Percentiles rank a stretch among this genome's conserved stretches.
These are phyloP conservation scores for Polyergus mexicanus DNA, from an alignment of 1,140 invertebrate genomes.

Conservation along the genomic window DNA sequence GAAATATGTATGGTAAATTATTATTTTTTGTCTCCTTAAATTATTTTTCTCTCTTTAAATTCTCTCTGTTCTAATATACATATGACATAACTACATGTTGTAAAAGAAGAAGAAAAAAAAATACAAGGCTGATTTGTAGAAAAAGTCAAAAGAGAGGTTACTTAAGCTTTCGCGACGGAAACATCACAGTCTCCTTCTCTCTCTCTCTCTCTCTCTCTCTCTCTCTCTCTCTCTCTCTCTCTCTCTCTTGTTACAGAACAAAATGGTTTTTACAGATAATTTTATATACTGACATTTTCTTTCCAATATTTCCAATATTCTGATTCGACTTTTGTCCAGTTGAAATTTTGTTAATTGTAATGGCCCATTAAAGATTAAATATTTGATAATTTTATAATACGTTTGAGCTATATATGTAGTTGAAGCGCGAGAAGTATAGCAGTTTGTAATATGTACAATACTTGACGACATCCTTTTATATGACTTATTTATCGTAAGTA, in stretches of 20 bases:
- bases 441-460: neutral
- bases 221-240: neutral
- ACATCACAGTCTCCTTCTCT: neutral
- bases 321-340: neutral
- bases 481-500: neutral
- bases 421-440: neutral
- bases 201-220: neutral
- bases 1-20: too few species aligned
- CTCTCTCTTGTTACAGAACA: neutral
- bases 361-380: neutral
- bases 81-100: too few species aligned
- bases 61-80: too few species aligned
- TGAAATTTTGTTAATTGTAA: too few species aligned
- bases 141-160: neutral
- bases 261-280: constrained; percentile 29
- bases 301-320: constrained; percentile 7
- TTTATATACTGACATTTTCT: neutral
- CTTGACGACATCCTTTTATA: neutral
- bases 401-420: neutral
- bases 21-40: too few species aligned
- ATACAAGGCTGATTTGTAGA: neutral
- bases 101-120: neutral
- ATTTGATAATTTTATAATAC: neutral
- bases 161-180: constrained; percentile 16
- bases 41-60: too few species aligned